A percentile compares a stretch with the other conserved stretches of the same genome.
Conservation (phyloP, 1,140 invertebrate species). For the Monomorium pharaonis region DNA sequence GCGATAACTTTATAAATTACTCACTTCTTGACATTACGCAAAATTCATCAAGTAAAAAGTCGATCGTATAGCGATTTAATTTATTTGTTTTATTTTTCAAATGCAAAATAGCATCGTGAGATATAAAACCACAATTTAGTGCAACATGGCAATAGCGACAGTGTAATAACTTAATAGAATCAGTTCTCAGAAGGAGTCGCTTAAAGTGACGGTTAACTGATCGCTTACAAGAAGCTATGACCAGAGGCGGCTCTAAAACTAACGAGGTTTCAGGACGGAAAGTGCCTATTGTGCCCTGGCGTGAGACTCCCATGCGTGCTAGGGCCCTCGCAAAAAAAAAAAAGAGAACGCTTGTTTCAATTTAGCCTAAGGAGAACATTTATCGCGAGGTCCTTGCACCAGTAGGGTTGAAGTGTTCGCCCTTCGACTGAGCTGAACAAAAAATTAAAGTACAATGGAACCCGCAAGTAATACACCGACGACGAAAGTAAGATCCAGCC, state of each 20-base stretch:
- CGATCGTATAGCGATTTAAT: not conserved
- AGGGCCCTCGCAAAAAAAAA: not conserved
- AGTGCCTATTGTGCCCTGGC: conserved; percentile 38
- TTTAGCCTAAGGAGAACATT: conserved; percentile 37
- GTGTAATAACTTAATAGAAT: conserved; percentile 50
- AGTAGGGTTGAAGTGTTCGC: not conserved
- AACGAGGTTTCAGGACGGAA: conserved; percentile 29
- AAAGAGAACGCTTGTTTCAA: conserved; percentile 7
- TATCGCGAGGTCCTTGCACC: not conserved
- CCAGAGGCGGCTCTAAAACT: conserved; percentile 44
- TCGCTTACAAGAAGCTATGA: conserved; percentile 35
- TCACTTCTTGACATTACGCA: not conserved
- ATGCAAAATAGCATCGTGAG: not conserved
- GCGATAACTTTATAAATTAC: not conserved
- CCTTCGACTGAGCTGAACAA: not conserved
- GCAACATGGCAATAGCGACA: not conserved
- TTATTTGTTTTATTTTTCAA: not conserved
- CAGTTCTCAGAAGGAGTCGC: conserved; percentile 28
- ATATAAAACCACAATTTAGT: not conserved
- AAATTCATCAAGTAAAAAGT: not conserved
- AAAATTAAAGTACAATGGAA: not conserved
- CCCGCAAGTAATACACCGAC: not conserved
- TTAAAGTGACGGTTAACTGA: conserved; percentile 43
- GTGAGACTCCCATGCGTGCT: not conserved
- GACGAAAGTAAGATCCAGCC: not conserved